These are phyloP conservation scores for Sorex araneus DNA, from an alignment of 2,113 vertebrate genomes.

Conservation along the genomic window DNA sequence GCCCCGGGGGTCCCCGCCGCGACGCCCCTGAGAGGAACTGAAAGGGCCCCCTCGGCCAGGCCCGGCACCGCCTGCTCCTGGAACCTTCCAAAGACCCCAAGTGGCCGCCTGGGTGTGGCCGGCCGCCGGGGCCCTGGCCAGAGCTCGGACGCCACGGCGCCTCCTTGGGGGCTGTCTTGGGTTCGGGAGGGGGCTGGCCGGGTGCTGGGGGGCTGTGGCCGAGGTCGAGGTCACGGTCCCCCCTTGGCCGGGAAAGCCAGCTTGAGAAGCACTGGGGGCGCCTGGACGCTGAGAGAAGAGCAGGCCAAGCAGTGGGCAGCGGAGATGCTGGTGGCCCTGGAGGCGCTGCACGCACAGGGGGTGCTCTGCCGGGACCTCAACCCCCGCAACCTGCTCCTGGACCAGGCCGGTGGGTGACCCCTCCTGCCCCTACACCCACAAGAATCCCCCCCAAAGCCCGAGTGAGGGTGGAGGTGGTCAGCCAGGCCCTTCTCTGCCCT, in stretches of 20 bases:
- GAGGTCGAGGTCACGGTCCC: constrained; percentile 24
- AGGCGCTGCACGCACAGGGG: constrained; percentile 97
- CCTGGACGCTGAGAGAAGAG: constrained; percentile 91
- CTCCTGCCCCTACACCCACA: background rate
- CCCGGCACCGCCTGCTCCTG: constrained; percentile 71
- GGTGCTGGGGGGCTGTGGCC: constrained; percentile 70
- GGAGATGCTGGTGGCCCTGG: constrained; percentile 95
- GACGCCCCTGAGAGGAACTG: constrained; percentile 7
- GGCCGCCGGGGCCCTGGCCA: constrained; percentile 31
- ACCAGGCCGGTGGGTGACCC: constrained; percentile 90
- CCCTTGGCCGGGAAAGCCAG: constrained; percentile 33
- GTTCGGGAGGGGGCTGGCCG: constrained; percentile 67
- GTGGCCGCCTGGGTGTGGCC: background rate
- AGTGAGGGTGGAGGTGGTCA: too few relatives aligned
- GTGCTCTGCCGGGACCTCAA: constrained; percentile 97
- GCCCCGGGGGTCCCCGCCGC: background rate
- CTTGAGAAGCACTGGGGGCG: constrained; percentile 35
- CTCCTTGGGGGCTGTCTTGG: constrained; percentile 7
- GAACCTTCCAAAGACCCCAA: background rate
- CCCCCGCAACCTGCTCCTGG: constrained; percentile 97
- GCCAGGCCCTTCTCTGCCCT: background rate
- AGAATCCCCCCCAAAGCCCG: background rate
- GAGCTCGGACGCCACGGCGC: background rate
- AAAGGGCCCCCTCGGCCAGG: background rate
- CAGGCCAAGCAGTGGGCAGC: constrained; percentile 95